A percentile compares a stretch with the other conserved stretches of the same genome.
Evolutionary conservation across 2,113 vertebrate species (phyloP).

Genomic region (Nerophis ophidion): DNA sequence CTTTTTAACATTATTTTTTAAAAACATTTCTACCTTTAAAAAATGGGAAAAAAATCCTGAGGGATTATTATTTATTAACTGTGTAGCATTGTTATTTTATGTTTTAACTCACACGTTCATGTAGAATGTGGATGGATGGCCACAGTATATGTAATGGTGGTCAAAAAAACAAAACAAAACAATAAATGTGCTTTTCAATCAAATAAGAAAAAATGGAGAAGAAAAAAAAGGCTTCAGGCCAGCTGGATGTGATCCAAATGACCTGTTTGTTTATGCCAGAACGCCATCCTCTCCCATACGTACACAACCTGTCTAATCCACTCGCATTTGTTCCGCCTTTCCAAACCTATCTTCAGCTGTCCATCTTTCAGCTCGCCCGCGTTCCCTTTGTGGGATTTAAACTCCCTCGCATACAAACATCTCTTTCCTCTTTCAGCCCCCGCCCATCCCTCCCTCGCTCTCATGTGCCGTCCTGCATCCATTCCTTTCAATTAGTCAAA

Average conservation of each 20-base stretch:
- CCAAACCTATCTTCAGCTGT: constrained; percentile 64
- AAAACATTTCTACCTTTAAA: too few species aligned
- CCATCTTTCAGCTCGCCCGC: constrained; percentile 56
- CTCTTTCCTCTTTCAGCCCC: constrained; percentile 37
- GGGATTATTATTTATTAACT: constrained; percentile 4
- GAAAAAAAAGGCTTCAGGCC: constrained; percentile 40
- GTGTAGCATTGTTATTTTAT: background rate
- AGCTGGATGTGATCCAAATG: constrained; percentile 56
- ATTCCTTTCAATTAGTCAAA: constrained; percentile 75
- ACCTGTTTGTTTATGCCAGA: constrained; percentile 53
- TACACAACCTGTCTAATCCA: constrained; percentile 59
- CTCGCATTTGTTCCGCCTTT: constrained; percentile 59
- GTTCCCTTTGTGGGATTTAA: constrained; percentile 57
- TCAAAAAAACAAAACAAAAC: background rate
- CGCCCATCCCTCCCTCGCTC: constrained; percentile 6
- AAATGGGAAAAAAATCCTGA: too few species aligned
- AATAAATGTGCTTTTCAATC: constrained; percentile 31
- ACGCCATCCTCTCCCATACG: constrained; percentile 47
- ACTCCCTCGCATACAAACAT: constrained; percentile 14
- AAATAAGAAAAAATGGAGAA: constrained; percentile 14
- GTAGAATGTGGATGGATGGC: background rate
- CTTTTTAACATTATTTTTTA: too few species aligned
- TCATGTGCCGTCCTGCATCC: constrained; percentile 54
- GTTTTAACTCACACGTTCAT: background rate
- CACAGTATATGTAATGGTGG: background rate